Evolutionary conservation across 2,888 invertebrate genomes (phyloP).

Genomic region (Apotomis betuletana): DNA sequence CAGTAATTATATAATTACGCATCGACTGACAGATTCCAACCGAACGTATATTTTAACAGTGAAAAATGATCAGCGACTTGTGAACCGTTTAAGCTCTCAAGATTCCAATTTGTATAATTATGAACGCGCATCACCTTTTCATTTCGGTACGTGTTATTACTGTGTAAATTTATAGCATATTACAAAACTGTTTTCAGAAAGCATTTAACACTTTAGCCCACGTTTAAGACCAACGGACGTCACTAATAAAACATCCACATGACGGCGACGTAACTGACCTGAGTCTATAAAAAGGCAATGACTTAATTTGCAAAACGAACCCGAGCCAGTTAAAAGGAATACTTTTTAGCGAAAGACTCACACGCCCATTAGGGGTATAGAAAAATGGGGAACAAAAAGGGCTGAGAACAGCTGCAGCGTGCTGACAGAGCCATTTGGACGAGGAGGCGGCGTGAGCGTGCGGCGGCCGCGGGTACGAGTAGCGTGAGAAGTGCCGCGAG

Average conservation of each 20-base stretch:
- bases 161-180: constrained; percentile 59
- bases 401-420: constrained; percentile 44
- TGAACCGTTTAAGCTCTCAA: constrained; percentile 61
- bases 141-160: constrained; percentile 59
- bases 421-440: constrained; percentile 57
- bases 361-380: constrained; percentile 42
- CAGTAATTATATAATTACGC: constrained; percentile 58
- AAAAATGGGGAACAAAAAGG: constrained; percentile 41
- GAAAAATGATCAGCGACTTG: constrained; percentile 66
- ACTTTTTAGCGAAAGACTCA: constrained; percentile 43
- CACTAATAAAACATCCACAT: constrained; percentile 23
- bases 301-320: constrained; percentile 26
- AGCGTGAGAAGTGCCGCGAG: constrained; percentile 77
- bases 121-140: constrained; percentile 66
- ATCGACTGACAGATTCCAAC: constrained; percentile 56
- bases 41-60: constrained; percentile 67
- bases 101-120: constrained; percentile 66
- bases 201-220: constrained; percentile 47
- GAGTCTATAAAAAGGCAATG: constrained; percentile 26
- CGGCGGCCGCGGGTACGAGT: constrained; percentile 57
- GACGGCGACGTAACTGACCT: constrained; percentile 22
- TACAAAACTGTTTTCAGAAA: constrained; percentile 58
- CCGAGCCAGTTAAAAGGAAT: constrained; percentile 14
- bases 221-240: constrained; percentile 19
- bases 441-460: constrained; percentile 56